Percentiles rank a stretch among this genome's conserved stretches.
Evolutionary conservation across 2,113 vertebrate genomes (phyloP).

Genomic region (Condylura cristata): DNA sequence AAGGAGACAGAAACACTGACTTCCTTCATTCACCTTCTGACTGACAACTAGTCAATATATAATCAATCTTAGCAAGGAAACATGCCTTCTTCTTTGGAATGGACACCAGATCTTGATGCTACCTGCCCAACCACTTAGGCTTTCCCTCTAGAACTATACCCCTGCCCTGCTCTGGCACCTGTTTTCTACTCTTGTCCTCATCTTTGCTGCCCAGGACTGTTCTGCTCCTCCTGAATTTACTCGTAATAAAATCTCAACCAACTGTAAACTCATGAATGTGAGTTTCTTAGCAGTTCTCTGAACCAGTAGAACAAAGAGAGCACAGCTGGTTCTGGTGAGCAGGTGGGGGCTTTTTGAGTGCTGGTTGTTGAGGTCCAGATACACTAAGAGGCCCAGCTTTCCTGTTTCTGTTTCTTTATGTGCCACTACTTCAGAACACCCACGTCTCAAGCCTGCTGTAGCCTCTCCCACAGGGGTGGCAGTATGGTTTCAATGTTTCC

Average conservation of each 20-base stretch:
- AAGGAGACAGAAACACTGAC: too few relatives aligned
- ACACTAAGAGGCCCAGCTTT: not conserved
- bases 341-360: too few relatives aligned
- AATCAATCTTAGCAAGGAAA: not conserved
- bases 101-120: not conserved
- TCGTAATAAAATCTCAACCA: not conserved
- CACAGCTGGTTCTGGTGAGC: not conserved
- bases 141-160: not conserved
- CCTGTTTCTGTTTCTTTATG: not conserved
- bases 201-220: not conserved
- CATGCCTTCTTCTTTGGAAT: not conserved
- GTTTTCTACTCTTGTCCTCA: not conserved
- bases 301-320: not conserved
- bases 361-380: too few relatives aligned
- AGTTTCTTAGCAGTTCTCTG: not conserved
- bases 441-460: not conserved
- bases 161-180: not conserved
- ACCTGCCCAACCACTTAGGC: not conserved
- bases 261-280: not conserved
- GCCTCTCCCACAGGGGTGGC: not conserved
- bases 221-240: not conserved
- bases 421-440: not conserved
- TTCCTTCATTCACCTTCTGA: too few relatives aligned
- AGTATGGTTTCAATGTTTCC: not conserved
- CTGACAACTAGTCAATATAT: not conserved